These are phyloP conservation scores for Lepas anatifera DNA, from an alignment of 2,888 invertebrate species.

Conservation along the genomic window DNA sequence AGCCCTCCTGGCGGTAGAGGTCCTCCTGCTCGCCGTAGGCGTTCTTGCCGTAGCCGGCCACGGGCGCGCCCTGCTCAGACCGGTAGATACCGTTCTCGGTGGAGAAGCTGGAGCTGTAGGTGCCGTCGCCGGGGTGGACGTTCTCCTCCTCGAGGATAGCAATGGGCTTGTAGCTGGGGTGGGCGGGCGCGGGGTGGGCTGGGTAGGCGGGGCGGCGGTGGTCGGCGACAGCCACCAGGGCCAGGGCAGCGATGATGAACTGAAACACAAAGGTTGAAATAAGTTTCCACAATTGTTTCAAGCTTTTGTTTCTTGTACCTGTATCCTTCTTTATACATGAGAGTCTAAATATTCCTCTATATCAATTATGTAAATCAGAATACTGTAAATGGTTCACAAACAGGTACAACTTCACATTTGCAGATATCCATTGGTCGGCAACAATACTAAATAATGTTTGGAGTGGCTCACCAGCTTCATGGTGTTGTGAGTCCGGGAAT, in stretches of 20 bases:
- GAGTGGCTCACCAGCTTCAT: too few species aligned
- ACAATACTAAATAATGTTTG: too few species aligned
- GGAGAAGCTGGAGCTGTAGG: neutral
- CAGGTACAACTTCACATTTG: too few species aligned
- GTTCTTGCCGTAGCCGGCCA: constrained; percentile 1
- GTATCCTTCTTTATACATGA: too few species aligned
- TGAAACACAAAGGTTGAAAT: neutral
- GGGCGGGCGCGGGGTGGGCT: neutral
- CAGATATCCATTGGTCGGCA: too few species aligned
- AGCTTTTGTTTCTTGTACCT: too few species aligned
- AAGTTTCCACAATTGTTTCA: too few species aligned
- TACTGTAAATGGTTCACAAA: too few species aligned
- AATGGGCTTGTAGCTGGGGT: neutral
- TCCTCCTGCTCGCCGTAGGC: neutral
- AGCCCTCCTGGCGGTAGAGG: neutral
- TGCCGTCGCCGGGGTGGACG: neutral
- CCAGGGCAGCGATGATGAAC: neutral
- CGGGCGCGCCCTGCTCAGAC: neutral
- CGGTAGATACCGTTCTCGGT: neutral
- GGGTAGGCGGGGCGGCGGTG: neutral
- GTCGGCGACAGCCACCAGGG: neutral
- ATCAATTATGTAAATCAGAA: too few species aligned
- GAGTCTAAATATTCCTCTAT: too few species aligned
- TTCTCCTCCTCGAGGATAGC: constrained; percentile 1
- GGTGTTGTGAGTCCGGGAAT: too few species aligned